Base-by-base conservation (phyloP, 2,797 vertebrate genomes). In the Scleropages formosus region DNA sequence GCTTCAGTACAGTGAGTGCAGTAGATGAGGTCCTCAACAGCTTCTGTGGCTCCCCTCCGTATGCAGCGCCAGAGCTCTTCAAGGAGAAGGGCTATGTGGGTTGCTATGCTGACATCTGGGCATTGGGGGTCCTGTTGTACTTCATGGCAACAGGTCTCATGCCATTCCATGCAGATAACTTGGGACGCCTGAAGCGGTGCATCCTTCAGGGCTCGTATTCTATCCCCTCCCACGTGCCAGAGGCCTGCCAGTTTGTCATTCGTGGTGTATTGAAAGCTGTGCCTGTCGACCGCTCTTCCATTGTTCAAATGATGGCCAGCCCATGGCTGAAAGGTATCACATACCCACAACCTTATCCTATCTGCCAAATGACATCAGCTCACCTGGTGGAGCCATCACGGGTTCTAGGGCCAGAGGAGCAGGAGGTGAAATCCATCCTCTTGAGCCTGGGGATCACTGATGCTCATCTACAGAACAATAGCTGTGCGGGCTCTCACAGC, bases 11-110 rank as follows among this genome's bases (percentile, higher is more conserved):
- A 0, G 73, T 77, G 27, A 87, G 86, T 81, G 46, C 31, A 27
- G 85, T 85, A 13, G 27, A 60, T 0, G 84, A 90, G 0, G 68
- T 86, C 67, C 87, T 93, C 0, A 81, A 80, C 77, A 90, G 85
- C 0, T 91, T 87, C 86, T 93, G 91, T 9, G 92, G 92, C 73
- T 93, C 91, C 4, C 90, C 87, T 0, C 90, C 90, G 0, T 93
- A 93, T 10, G 87, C 88, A 0, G 91, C 92, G 4, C 92, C 92
- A 0, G 92, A 93, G 80, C 84, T 93, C 24, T 92, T 92, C 27
- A 85, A 79, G 69, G 83, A 89, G 0, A 84, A 83, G 62, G 79
- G 85, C 4, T 92, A 91, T 76, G 24, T 75, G 0, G 92, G 91
- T 18, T 87, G 78, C 0, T 82, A 74, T 7, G 88, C 84, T 4